Conservation (phyloP, 53 echinoderm and acorn worm species). For the Paelopatides confundens region DNA sequence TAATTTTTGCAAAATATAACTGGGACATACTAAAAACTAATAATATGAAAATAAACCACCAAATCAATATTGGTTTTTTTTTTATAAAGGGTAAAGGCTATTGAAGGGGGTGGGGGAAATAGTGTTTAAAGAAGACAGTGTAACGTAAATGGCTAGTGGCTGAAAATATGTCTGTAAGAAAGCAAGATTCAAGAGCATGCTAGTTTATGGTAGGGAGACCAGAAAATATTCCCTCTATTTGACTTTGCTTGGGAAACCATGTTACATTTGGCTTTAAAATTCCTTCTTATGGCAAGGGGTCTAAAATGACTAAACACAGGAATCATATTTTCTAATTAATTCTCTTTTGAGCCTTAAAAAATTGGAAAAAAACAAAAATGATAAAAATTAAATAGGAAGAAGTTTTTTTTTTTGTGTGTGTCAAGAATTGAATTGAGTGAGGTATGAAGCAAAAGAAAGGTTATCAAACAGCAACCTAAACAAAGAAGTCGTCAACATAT, state of each 20-base stretch:
- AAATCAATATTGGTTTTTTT: too few species aligned
- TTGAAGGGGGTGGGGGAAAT: not conserved
- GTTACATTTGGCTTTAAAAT: not conserved
- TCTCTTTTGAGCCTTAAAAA: not conserved
- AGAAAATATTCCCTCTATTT: too few species aligned
- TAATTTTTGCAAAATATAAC: too few species aligned
- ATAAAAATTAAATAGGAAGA: not conserved
- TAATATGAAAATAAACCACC: too few species aligned
- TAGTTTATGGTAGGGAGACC: too few species aligned
- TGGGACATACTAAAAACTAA: too few species aligned
- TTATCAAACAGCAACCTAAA: not conserved
- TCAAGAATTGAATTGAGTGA: constrained; percentile 3
- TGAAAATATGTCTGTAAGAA: not conserved
- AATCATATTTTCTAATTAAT: too few species aligned
- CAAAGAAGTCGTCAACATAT: not conserved
- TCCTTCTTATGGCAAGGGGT: not conserved
- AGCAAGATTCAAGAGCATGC: too few species aligned
- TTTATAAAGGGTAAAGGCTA: too few species aligned
- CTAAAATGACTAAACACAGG: not conserved
- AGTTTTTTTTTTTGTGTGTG: not conserved
- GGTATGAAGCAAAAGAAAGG: not conserved
- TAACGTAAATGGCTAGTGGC: not conserved
- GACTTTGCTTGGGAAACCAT: too few species aligned
- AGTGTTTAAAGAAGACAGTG: not conserved
- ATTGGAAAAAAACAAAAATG: not conserved